These are phyloP conservation scores for Drosophila aldrichi DNA, from an alignment of 2,888 invertebrate genomes.

Conservation along the genomic window DNA sequence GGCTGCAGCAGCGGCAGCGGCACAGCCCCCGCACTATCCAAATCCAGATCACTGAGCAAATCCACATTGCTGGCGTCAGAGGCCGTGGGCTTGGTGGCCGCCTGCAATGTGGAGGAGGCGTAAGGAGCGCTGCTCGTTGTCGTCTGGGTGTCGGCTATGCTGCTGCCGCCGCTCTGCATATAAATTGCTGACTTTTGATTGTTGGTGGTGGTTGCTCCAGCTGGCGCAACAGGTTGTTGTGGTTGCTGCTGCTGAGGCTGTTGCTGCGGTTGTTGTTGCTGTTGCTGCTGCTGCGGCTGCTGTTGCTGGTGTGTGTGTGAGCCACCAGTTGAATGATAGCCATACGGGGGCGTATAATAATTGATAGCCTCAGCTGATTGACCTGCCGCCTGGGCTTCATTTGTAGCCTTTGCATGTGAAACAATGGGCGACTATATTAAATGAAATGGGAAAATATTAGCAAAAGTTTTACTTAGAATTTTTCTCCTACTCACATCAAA, in stretches of 20 bases:
- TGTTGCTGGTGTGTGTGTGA: conserved; percentile 13
- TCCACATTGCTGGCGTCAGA: conserved; percentile 87
- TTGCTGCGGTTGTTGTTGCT: conserved; percentile 17
- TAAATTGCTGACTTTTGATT: conserved; percentile 73
- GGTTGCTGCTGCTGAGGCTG: conserved; percentile 20
- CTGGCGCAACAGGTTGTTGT: neutral
- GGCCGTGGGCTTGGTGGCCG: conserved; percentile 23
- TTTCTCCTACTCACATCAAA: conserved; percentile 75
- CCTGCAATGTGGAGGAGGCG: conserved; percentile 58
- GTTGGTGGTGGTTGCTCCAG: neutral
- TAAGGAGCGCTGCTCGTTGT: conserved; percentile 82
- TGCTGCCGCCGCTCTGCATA: conserved; percentile 82
- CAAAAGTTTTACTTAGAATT: neutral
- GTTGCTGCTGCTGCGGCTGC: conserved; percentile 1
- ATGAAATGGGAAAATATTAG: neutral
- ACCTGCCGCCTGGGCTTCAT: conserved; percentile 22
- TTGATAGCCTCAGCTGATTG: conserved; percentile 38
- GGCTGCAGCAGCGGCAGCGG: conserved; percentile 81
- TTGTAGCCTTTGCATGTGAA: conserved; percentile 78
- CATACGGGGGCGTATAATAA: conserved; percentile 83
- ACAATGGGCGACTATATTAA: conserved; percentile 76
- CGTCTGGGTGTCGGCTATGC: conserved; percentile 82
- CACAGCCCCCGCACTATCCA: conserved; percentile 88
- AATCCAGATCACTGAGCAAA: conserved; percentile 91
- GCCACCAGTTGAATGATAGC: conserved; percentile 77